Evolutionary conservation across 2,888 invertebrate genomes (phyloP).

Genomic region (Rhyacophila evoluta): DNA sequence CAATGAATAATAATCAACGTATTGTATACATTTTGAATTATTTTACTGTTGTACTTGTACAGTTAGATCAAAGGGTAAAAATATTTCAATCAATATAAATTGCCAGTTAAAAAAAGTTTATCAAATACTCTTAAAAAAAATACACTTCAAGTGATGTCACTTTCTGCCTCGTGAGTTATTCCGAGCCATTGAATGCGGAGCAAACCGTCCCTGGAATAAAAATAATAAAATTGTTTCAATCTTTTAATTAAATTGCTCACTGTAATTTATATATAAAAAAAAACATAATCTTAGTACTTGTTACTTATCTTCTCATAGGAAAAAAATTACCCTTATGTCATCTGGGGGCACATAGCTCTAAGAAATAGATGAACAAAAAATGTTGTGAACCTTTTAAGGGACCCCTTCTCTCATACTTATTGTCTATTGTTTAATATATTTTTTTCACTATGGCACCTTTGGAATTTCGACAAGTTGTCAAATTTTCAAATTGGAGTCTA

Average conservation of each 20-base stretch:
- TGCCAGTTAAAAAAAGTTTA: no score
- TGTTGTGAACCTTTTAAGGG: not conserved
- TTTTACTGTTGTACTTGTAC: no score
- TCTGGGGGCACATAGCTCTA: slow-evolving; percentile 11
- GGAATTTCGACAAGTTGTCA: not conserved
- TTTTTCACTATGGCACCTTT: not conserved
- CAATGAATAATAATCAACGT: no score
- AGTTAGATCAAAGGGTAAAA: no score
- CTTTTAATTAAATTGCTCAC: slow-evolving; percentile 38
- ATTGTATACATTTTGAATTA: no score
- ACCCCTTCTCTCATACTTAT: not conserved
- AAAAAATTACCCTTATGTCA: not conserved
- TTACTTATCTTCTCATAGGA: slow-evolving; percentile 26
- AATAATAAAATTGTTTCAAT: slow-evolving; percentile 43
- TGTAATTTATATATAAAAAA: slow-evolving; percentile 27
- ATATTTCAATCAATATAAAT: no score
- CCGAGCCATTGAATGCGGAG: slow-evolving; percentile 55
- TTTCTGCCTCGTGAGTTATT: slow-evolving; percentile 39
- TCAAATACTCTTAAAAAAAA: no score
- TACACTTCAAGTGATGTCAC: slow-evolving; percentile 21
- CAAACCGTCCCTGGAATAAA: slow-evolving; percentile 51
- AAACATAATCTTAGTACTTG: slow-evolving; percentile 43
- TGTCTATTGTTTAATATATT: not conserved
- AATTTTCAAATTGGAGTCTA: not conserved
- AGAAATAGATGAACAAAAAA: slow-evolving; percentile 12